Evolutionary conservation across 2,113 vertebrate genomes (phyloP).

Genomic region (Gobio gobio): DNA sequence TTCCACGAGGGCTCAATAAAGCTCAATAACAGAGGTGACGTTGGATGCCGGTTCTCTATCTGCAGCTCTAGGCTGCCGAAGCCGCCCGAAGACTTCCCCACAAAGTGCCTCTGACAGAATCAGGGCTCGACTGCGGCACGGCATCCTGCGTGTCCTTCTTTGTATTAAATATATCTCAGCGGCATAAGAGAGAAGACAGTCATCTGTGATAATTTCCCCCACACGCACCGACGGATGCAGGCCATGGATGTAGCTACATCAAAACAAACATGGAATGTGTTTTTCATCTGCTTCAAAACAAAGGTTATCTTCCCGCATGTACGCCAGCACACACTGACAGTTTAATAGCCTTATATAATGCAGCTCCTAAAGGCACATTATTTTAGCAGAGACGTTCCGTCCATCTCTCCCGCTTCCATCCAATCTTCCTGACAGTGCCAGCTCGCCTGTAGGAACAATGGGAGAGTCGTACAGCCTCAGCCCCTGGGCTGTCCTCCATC

Average conservation of each 20-base stretch:
- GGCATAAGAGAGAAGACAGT: constrained; percentile 19
- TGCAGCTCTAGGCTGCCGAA: constrained; percentile 43
- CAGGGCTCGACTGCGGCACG: constrained; percentile 30
- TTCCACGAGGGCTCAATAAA: constrained; percentile 32
- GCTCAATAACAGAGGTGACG: constrained; percentile 20
- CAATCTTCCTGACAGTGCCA: constrained; percentile 56
- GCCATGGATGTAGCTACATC: constrained; percentile 27
- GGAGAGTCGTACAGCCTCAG: constrained; percentile 44
- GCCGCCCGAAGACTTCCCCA: constrained; percentile 44
- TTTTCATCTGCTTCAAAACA: constrained; percentile 55
- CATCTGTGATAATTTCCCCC: constrained; percentile 28
- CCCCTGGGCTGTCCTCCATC: constrained; percentile 53
- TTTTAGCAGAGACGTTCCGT: constrained; percentile 53
- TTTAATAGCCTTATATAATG: constrained; percentile 60
- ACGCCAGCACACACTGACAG: constrained; percentile 53
- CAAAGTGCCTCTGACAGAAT: constrained; percentile 55
- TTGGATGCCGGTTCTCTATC: constrained; percentile 16
- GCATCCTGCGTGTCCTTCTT: constrained; percentile 31
- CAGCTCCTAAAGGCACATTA: constrained; percentile 57
- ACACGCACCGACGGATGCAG: background rate
- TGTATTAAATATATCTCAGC: constrained; percentile 44
- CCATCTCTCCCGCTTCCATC: constrained; percentile 55
- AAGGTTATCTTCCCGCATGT: constrained; percentile 50
- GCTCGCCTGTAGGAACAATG: constrained; percentile 50
- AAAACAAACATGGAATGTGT: constrained; percentile 47